phyloP scores from a whole-genome alignment of 2,888 invertebrate species.

The Nomada flava region DNA sequence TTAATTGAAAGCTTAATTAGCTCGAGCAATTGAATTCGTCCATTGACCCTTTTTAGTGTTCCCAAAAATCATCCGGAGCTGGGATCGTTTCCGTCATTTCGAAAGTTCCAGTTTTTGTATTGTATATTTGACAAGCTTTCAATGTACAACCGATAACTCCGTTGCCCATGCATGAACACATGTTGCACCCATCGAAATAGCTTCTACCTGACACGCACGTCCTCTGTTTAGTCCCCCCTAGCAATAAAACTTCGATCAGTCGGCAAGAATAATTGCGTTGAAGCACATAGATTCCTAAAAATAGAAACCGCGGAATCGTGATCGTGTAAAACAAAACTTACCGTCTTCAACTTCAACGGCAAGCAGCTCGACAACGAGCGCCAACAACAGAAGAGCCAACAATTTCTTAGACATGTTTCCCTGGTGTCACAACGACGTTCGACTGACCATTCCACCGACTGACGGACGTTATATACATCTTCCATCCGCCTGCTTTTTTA shows the following conservation, averaged over 20 bases:
- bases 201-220: constrained; percentile 46
- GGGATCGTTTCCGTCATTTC: not conserved
- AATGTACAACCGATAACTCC: constrained; percentile 31
- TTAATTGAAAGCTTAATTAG: not conserved
- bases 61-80: not conserved
- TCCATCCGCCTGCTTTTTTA: not conserved
- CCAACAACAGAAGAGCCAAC: not conserved
- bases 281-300: not conserved
- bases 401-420: constrained; percentile 4
- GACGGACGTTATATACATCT: constrained; percentile 4
- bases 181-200: constrained; percentile 62
- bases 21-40: not conserved
- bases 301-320: not conserved
- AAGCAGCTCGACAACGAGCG: not conserved
- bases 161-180: constrained; percentile 39
- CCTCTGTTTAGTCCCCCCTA: not conserved
- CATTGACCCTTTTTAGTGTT: not conserved
- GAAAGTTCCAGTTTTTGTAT: not conserved
- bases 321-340: not conserved
- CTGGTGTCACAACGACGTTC: not conserved
- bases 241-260: not conserved
- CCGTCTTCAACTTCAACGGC: not conserved
- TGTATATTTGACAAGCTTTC: constrained; percentile 12
- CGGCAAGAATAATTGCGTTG: not conserved
- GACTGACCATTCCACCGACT: not conserved